These are phyloP conservation scores for Pelvicachromis taeniatus DNA, from an alignment of 2,113 vertebrate genomes.

Conservation along the genomic window DNA sequence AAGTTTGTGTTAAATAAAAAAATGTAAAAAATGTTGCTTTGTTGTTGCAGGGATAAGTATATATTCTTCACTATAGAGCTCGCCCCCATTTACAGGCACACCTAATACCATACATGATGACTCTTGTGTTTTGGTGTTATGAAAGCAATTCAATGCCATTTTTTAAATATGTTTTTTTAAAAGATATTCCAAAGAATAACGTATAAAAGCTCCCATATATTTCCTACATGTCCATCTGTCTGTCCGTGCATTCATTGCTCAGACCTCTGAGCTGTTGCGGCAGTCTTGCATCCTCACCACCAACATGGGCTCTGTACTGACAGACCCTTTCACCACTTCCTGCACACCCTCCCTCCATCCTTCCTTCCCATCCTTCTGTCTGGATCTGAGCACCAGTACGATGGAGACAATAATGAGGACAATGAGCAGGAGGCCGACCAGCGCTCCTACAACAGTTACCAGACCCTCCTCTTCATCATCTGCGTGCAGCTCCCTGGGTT, in stretches of 20 bases:
- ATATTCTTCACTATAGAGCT: slow-evolving; percentile 7
- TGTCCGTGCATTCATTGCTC: slow-evolving; percentile 45
- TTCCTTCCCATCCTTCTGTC: slow-evolving; percentile 63
- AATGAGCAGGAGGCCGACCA: slow-evolving; percentile 75
- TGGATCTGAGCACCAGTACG: slow-evolving; percentile 65
- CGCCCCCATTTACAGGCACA: slow-evolving; percentile 1
- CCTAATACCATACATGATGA: not conserved
- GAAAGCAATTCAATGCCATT: slow-evolving; percentile 35
- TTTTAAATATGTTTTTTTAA: slow-evolving; percentile 8
- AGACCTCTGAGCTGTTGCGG: slow-evolving; percentile 88
- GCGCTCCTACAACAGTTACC: slow-evolving; percentile 70
- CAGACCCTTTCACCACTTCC: slow-evolving; percentile 54
- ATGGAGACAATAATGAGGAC: slow-evolving; percentile 67
- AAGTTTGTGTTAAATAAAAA: not conserved
- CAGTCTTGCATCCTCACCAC: slow-evolving; percentile 74
- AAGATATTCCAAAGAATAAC: slow-evolving; percentile 6
- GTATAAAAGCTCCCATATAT: slow-evolving; percentile 44
- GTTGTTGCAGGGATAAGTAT: not conserved
- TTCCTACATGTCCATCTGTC: slow-evolving; percentile 19
- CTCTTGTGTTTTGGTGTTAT: slow-evolving; percentile 42
- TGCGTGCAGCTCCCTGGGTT: slow-evolving; percentile 67
- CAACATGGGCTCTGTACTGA: slow-evolving; percentile 78
- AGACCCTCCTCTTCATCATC: slow-evolving; percentile 47
- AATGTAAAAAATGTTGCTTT: not conserved
- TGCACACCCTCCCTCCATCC: slow-evolving; percentile 59